phyloP scores from a whole-genome alignment of 2,113 vertebrate species.

The Phodopus roborovskii region DNA sequence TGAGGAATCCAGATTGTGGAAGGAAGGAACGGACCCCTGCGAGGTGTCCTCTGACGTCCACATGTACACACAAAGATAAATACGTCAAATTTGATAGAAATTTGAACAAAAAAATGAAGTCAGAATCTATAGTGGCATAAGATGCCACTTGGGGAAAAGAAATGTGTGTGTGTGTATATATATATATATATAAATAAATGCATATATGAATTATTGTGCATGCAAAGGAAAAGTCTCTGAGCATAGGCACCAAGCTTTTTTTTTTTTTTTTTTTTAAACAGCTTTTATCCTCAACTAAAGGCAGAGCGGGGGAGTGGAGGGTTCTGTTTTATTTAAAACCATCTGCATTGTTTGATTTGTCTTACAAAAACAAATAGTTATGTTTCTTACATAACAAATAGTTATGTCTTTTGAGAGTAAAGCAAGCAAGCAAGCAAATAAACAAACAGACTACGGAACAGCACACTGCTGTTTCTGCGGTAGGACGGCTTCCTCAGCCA shows the following conservation, averaged over 20 bases:
- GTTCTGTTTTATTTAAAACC: constrained; percentile 59
- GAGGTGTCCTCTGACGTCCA: not conserved
- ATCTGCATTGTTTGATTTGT: constrained; percentile 37
- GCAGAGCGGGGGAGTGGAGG: not conserved
- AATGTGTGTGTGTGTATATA: too few species aligned
- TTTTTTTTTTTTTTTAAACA: too few species aligned
- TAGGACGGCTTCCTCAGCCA: not conserved
- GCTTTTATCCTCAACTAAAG: not conserved
- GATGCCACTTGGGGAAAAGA: not conserved
- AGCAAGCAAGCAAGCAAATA: not conserved
- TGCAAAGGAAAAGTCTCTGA: not conserved
- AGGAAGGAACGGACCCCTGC: not conserved
- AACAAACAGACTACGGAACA: not conserved
- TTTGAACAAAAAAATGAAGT: constrained; percentile 3
- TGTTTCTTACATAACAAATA: constrained; percentile 40
- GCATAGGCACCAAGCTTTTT: not conserved
- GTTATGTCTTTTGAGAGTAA: constrained; percentile 12
- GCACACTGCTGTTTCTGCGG: not conserved
- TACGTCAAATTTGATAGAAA: not conserved
- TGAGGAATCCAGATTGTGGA: not conserved
- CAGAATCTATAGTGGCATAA: not conserved
- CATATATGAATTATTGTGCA: not conserved
- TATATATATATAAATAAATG: not conserved
- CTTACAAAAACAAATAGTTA: constrained; percentile 9
- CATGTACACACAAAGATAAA: not conserved